Conservation (phyloP, 2,888 invertebrate genomes). For the Marronus borbonicus region DNA sequence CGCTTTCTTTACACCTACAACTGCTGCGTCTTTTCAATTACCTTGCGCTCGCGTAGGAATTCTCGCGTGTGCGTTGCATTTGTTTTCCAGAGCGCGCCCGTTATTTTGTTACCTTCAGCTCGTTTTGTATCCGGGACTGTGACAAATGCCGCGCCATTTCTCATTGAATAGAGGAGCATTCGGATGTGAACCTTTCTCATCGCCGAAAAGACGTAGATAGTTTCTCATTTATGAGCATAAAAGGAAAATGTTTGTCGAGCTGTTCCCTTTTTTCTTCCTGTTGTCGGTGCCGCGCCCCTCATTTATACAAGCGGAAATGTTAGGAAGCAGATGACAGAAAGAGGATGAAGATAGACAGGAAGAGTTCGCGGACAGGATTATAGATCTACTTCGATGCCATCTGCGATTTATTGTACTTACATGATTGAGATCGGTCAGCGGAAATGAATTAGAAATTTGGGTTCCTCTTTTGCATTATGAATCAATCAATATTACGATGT, state of each 20-base stretch:
- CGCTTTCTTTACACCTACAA: neutral
- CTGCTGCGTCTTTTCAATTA: slow-evolving; percentile 33
- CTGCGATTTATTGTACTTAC: slow-evolving; percentile 10
- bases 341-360: slow-evolving; percentile 33
- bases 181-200: slow-evolving; percentile 47
- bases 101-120: slow-evolving; percentile 44
- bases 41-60: slow-evolving; percentile 2
- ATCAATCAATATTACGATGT: neutral
- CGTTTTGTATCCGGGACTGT: slow-evolving; percentile 46
- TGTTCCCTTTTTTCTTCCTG: slow-evolving; percentile 30
- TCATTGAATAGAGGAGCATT: slow-evolving; percentile 44
- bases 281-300: neutral
- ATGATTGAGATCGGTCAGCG: slow-evolving; percentile 1
- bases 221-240: slow-evolving; percentile 46
- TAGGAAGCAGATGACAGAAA: slow-evolving; percentile 2
- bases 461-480: neutral
- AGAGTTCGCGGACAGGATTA: slow-evolving; percentile 34
- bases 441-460: neutral
- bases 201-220: slow-evolving; percentile 44
- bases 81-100: slow-evolving; percentile 26
- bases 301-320: slow-evolving; percentile 13
- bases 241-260: slow-evolving; percentile 43
- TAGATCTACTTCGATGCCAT: slow-evolving; percentile 27
- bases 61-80: slow-evolving; percentile 34
- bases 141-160: slow-evolving; percentile 47